Conservation (phyloP, 1,140 invertebrate genomes). For the Mesaphorura yosii region DNA sequence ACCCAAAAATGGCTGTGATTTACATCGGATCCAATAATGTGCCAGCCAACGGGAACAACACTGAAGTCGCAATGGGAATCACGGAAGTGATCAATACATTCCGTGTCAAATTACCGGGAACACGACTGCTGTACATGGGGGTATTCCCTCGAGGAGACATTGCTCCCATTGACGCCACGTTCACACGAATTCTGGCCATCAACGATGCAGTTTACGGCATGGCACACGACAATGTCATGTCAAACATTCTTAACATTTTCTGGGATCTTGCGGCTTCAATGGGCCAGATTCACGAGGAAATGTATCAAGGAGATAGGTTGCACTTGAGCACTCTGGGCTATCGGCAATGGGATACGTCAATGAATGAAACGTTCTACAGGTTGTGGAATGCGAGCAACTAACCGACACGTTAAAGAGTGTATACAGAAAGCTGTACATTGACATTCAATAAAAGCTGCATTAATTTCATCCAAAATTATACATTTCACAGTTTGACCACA, state of each 20-base stretch:
- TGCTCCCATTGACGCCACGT: neutral
- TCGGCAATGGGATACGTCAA: neutral
- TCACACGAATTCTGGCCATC: neutral
- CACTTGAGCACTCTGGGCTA: slow-evolving; percentile 6
- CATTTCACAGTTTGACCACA: too few species aligned
- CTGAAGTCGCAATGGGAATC: neutral
- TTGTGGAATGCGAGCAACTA: too few species aligned
- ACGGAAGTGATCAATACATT: neutral
- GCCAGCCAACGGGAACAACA: neutral
- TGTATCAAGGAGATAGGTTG: neutral
- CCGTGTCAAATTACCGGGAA: neutral
- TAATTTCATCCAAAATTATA: too few species aligned
- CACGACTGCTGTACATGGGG: neutral
- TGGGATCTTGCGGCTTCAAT: neutral
- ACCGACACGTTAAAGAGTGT: too few species aligned
- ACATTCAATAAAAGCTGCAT: too few species aligned
- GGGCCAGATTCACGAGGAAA: neutral
- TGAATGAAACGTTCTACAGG: too few species aligned
- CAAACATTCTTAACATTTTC: slow-evolving; percentile 3
- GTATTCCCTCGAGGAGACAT: neutral
- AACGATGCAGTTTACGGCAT: neutral
- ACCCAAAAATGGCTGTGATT: slow-evolving; percentile 37
- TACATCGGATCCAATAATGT: slow-evolving; percentile 17
- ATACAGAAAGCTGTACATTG: too few species aligned
- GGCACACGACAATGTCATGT: neutral